A percentile compares a stretch with the other conserved stretches of the same genome.
Conservation (phyloP, 2,113 vertebrate genomes). For the Felis chaus region DNA sequence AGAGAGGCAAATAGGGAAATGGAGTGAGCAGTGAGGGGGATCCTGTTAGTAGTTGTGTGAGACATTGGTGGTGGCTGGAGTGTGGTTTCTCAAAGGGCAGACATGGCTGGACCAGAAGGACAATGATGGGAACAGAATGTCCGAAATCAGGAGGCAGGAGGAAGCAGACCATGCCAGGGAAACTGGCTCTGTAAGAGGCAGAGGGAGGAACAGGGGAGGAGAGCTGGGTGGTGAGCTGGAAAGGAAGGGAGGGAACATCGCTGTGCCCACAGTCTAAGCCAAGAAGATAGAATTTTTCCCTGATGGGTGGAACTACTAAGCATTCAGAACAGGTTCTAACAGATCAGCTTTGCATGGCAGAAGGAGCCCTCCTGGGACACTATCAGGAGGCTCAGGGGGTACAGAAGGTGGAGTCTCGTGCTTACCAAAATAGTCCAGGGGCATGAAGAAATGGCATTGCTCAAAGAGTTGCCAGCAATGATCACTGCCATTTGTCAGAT, state of each 20-base stretch:
- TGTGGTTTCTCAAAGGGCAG: neutral
- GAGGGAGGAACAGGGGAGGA: neutral
- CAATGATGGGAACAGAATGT: neutral
- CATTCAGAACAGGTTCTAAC: neutral
- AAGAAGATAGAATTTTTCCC: neutral
- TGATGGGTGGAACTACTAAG: neutral
- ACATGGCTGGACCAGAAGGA: neutral
- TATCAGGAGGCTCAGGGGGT: neutral
- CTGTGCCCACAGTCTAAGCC: accelerated
- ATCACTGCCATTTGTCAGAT: neutral
- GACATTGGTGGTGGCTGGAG: too few species aligned
- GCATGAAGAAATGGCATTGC: neutral
- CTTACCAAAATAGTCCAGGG: neutral
- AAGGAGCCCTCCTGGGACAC: neutral
- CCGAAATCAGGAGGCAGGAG: neutral
- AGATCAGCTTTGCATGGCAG: neutral
- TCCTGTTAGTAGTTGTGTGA: neutral
- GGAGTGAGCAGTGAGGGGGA: neutral
- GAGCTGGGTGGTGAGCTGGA: neutral
- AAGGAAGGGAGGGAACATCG: neutral
- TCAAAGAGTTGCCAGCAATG: neutral
- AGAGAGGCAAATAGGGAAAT: neutral
- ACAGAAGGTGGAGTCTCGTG: neutral
- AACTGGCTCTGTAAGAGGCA: neutral
- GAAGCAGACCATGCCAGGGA: neutral